Conservation (phyloP, 2,888 invertebrate genomes). For the Mellilla xanthometata region DNA sequence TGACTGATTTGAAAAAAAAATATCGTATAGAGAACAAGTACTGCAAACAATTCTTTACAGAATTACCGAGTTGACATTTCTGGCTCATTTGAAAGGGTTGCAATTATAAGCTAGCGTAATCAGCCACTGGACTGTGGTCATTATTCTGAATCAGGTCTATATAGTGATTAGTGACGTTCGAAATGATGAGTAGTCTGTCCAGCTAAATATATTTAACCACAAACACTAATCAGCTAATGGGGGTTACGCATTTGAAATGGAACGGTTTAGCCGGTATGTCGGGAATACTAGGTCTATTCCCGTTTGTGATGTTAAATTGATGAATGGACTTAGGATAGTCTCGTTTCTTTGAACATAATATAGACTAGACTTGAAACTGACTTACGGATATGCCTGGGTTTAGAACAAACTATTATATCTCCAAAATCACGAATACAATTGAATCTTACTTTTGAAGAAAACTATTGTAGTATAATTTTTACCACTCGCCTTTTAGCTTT, state of each 20-base stretch:
- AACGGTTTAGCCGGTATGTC: background rate
- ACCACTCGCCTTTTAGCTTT: too few species aligned
- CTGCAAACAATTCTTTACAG: slow-evolving; percentile 1
- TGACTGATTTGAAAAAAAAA: too few species aligned
- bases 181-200: slow-evolving; percentile 28
- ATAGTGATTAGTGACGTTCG: slow-evolving; percentile 35
- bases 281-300: too few species aligned
- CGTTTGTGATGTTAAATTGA: background rate
- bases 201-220: slow-evolving; percentile 25
- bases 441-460: too few species aligned
- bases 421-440: too few species aligned
- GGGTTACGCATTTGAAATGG: slow-evolving; percentile 10
- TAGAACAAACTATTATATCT: too few species aligned
- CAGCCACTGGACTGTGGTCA: slow-evolving; percentile 56
- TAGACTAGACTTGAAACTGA: background rate
- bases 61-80: slow-evolving; percentile 55
- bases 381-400: too few species aligned
- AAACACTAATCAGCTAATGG: slow-evolving; percentile 27
- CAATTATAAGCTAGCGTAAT: slow-evolving; percentile 76
- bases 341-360: background rate
- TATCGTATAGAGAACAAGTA: slow-evolving; percentile 5
- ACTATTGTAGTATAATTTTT: too few species aligned
- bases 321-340: background rate
- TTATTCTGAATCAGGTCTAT: slow-evolving; percentile 37
- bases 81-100: slow-evolving; percentile 72